Evolutionary conservation across 2,888 invertebrate species (phyloP).

Genomic region (Smittia sp.): DNA sequence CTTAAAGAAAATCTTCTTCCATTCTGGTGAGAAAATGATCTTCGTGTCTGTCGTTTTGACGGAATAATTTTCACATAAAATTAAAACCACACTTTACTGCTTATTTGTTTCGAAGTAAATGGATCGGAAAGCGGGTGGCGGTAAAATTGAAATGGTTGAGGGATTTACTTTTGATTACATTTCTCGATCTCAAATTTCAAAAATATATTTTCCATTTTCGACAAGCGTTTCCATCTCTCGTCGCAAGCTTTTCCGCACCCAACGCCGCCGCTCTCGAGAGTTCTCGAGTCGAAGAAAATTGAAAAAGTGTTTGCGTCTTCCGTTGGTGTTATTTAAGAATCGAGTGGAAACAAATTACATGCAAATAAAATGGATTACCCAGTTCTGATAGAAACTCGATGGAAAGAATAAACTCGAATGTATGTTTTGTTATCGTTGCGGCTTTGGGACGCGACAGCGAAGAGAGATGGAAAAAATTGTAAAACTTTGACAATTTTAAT

Average conservation of each 20-base stretch:
- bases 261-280: conserved; percentile 5
- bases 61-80: conserved; percentile 17
- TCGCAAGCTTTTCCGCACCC: not conserved
- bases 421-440: not conserved
- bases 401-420: not conserved
- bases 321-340: conserved; percentile 15
- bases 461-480: not conserved
- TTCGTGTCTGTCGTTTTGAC: conserved; percentile 4
- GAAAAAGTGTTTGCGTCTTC: not conserved
- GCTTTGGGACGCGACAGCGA: not conserved
- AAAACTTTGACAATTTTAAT: conserved; percentile 29
- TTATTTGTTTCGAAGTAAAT: conserved; percentile 39
- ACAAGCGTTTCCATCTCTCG: not conserved
- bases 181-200: conserved; percentile 15
- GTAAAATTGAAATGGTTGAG: conserved; percentile 31
- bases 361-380: conserved; percentile 39
- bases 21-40: not conserved
- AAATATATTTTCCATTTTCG: not conserved
- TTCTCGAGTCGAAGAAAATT: conserved; percentile 18
- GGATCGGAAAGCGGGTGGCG: conserved; percentile 25
- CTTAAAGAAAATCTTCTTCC: not conserved
- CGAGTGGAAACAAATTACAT: conserved; percentile 39
- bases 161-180: conserved; percentile 33
- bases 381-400: not conserved
- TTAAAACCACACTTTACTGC: conserved; percentile 39